A percentile compares a stretch with the other conserved stretches of the same genome.
These are phyloP conservation scores for Lithophane socia DNA, from an alignment of 2,888 invertebrate genomes.

Conservation along the genomic window DNA sequence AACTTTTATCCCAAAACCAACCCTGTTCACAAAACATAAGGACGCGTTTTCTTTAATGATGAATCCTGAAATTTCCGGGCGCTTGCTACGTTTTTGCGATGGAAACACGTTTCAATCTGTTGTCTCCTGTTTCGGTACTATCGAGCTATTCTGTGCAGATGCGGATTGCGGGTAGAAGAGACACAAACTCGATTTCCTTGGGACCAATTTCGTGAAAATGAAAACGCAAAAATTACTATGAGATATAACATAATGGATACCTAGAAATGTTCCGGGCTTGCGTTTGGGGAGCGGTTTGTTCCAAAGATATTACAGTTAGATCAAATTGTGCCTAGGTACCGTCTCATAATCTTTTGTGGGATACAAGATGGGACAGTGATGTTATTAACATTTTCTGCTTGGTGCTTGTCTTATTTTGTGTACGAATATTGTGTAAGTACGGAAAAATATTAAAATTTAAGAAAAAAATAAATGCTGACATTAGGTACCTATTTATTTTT, in stretches of 20 bases:
- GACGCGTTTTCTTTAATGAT: constrained; percentile 65
- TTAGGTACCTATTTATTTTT: too few species aligned
- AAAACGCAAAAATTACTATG: constrained; percentile 76
- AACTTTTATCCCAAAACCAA: constrained; percentile 53
- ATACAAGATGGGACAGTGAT: constrained; percentile 45
- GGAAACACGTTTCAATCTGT: constrained; percentile 84
- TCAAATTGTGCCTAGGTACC: constrained; percentile 60
- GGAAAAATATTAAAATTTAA: too few species aligned
- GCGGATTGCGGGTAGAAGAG: constrained; percentile 81
- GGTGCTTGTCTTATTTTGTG: constrained; percentile 27
- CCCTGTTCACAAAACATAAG: constrained; percentile 61
- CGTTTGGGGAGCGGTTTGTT: constrained; percentile 52
- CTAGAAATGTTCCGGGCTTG: constrained; percentile 52
- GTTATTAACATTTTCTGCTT: constrained; percentile 40
- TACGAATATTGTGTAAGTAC: constrained; percentile 5
- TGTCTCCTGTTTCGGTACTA: constrained; percentile 84
- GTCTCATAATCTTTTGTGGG: constrained; percentile 53
- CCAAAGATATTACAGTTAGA: constrained; percentile 60
- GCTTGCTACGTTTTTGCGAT: constrained; percentile 77
- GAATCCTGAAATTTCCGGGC: constrained; percentile 67
- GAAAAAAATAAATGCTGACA: too few species aligned
- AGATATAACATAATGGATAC: constrained; percentile 65
- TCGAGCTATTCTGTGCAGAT: constrained; percentile 86
- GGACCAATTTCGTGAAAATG: constrained; percentile 80
- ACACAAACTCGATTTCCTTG: constrained; percentile 83